Evolutionary conservation across 2,113 vertebrate genomes (phyloP), one percentile per base, ranked within the genome.

Genomic region (Cinclus cinclus): DNA sequence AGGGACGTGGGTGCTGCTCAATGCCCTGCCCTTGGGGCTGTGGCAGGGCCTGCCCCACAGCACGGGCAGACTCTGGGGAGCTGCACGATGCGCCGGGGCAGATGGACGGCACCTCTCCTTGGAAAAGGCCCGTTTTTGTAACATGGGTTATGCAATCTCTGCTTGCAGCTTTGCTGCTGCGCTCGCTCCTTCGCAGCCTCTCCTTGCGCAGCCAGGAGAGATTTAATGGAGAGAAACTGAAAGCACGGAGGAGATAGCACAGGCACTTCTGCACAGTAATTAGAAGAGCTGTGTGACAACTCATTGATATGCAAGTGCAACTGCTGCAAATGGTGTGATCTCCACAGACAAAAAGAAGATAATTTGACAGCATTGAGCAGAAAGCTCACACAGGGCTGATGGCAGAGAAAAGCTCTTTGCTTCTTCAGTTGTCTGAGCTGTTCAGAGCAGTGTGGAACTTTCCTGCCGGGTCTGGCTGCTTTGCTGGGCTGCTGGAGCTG

Each of bases 61-160:
- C 62, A 41, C 35, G 2, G 7, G 7, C 21, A 62, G 7, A 7
- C 20, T 13, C 0, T 6, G 50, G 24, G 10, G 16, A 59, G 21
- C 52, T n/a, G 69, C 42, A 41, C n/a, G n/a, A 46, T 30, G 35
- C 41, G 10, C 3, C 1, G 11, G 12, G 33, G 21, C n/a, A 70
- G 33, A 4, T 0, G 13, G 27, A 7, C 49, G 42, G 15, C 7
- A 16, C 31, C 28, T 16, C 28, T 0, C 4, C 33, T 28, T 17
- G 21, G 23, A 17, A 27, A 56, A 49, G 67, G 31, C 16, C 8
- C 0, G 6, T 14, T 37, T 37, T 37, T 37, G 19, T 46, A 18
- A 62, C 44, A 52, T 21, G 47, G 14, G 20, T 37, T 46, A 2
- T 7, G 5, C n/a, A 22, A 5, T 4, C 9, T 7, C 7, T 59